phyloP scores from a whole-genome alignment of 2,888 invertebrate species.

The Drosophila atroscutellata region DNA sequence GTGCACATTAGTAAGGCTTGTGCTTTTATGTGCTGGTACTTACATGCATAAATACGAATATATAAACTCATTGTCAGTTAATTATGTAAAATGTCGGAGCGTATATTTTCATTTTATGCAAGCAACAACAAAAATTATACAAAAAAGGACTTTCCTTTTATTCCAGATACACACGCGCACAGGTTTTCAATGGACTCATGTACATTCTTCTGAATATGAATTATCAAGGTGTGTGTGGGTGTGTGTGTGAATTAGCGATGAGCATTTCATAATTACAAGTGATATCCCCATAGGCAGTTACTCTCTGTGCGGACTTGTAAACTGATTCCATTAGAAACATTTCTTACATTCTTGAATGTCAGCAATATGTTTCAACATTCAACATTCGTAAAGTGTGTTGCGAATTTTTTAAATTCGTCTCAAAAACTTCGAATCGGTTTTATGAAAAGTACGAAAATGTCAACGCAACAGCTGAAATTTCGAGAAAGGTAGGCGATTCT shows the following conservation, averaged over 20 bases:
- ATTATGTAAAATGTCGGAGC: conserved; percentile 73
- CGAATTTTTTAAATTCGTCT: too few relatives aligned
- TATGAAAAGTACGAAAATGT: neutral
- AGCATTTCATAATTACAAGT: conserved; percentile 8
- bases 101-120: conserved; percentile 49
- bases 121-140: conserved; percentile 31
- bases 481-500: too few relatives aligned
- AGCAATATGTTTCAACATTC: neutral
- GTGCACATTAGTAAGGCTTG: conserved; percentile 8
- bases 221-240: neutral
- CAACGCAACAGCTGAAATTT: too few relatives aligned
- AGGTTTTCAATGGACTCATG: conserved; percentile 45
- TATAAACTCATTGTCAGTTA: conserved; percentile 73
- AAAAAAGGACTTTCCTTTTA: conserved; percentile 61
- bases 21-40: conserved; percentile 29
- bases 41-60: conserved; percentile 38
- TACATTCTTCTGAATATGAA: conserved; percentile 19
- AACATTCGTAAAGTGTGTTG: neutral
- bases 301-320: neutral
- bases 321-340: neutral
- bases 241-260: conserved; percentile 38
- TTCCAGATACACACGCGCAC: conserved; percentile 38
- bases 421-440: neutral
- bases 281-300: neutral
- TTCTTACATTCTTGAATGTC: neutral